Conservation (phyloP, 2,888 invertebrate species). For the Allophyes oxyacanthae region DNA sequence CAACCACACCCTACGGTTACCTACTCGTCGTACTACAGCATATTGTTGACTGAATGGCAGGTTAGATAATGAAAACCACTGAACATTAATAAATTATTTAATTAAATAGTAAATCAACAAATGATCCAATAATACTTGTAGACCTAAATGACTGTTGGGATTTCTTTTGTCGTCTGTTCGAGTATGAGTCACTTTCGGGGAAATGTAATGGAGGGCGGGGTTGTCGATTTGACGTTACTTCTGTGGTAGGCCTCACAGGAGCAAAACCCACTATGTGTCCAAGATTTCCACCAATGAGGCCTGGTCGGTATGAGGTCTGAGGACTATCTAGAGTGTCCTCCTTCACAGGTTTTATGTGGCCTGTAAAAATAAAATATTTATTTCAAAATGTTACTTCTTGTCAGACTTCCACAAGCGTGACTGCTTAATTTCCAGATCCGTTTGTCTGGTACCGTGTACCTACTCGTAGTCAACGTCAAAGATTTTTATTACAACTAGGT, state of each 20-base stretch:
- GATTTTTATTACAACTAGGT: too few relatives aligned
- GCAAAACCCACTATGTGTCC: conserved; percentile 75
- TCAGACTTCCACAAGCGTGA: too few relatives aligned
- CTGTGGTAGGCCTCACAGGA: conserved; percentile 64
- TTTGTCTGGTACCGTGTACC: too few relatives aligned
- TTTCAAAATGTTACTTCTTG: neutral
- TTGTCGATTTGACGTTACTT: conserved; percentile 31
- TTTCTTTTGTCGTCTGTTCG: conserved; percentile 32
- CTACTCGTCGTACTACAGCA: too few relatives aligned
- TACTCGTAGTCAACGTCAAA: too few relatives aligned
- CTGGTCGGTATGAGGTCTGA: conserved; percentile 70
- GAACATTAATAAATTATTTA: conserved; percentile 55
- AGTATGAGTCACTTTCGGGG: conserved; percentile 38
- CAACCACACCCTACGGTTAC: too few relatives aligned
- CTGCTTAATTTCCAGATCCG: too few relatives aligned
- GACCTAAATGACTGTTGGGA: conserved; percentile 44
- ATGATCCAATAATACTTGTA: conserved; percentile 74
- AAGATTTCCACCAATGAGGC: conserved; percentile 73
- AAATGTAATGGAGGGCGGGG: conserved; percentile 21
- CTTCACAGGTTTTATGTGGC: conserved; percentile 78
- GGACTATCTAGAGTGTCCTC: conserved; percentile 65
- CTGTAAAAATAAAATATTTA: conserved; percentile 67
- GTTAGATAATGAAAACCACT: neutral
- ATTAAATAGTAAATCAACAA: conserved; percentile 80
- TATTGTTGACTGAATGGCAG: neutral